Base-by-base conservation (phyloP, 2,797 vertebrate genomes). In the Miichthys miiuy region DNA sequence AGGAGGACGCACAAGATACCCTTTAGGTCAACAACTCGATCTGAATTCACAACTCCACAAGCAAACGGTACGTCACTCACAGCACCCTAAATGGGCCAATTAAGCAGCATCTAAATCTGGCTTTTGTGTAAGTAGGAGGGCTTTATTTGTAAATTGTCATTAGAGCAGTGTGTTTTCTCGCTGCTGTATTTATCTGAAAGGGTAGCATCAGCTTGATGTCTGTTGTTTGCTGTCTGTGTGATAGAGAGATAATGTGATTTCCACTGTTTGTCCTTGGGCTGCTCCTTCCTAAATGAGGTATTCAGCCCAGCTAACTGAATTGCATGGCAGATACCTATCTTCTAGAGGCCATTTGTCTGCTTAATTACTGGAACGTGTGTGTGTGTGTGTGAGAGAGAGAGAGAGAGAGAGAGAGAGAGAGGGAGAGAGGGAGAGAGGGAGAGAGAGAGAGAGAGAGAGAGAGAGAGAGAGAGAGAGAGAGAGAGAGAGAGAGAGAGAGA, bases 221-320 rank as follows among this genome's bases (percentile, higher is more conserved):
- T 85, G 85, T 75, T 83, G 72, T 70, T 86, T 66, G 47, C 71
- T 6, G 73, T 76, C 80, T 75, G 80, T 72, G 68, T 85, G 90
- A 90, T 88, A 66, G 87, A 88, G 83, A 82, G 85, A 89, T 92
- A 89, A 93, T 92, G 84, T 77, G 85, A 91, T 92, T 92, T 89
- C 77, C 85, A 72, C 84, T 82, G 80, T 82, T 74, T 89, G 83
- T 91, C 89, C 89, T 74, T 52, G 69, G 89, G 87, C 89, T 82
- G 91, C 82, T 88, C 63, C 79, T 71, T 85, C 64, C 81, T 87
- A 80, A 92, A 92, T 86, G 87, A 88, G 69, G 81, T 70, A 71
- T 86, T 89, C 78, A 86, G 87, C 86, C 65, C 74, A 3, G 68
- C 79, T 93, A 88, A 90, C 83, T 47, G 83, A 87, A 86, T 87